Base-by-base conservation (phyloP, 2,113 vertebrate species). In the Paratilapia polleni region DNA sequence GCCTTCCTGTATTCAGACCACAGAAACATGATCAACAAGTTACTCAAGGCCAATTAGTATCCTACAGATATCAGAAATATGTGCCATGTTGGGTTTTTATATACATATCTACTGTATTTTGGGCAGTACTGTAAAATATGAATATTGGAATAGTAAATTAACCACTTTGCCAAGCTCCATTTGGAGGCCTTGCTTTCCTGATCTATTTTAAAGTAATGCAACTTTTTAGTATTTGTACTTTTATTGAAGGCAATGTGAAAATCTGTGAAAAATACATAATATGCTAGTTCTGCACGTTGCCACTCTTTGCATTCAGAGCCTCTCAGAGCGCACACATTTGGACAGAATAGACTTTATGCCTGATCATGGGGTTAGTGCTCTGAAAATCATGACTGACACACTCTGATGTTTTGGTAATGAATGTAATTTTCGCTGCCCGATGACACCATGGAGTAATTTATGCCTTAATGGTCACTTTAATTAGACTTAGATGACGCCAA, bases 391-490 rank as follows among this genome's bases (percentile, higher is more conserved):
- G 85, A 87, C 79, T 87, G 87, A 91, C 88, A 89, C 82, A 66
- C 54, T 78, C 73, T 86, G 68, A 89, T 85, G 86, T 77, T 68
- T 70, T 58, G 28, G 61, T 87, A 88, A 90, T 89, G 83, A 86
- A 90, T 85, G 81, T 77, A 83, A 91, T 91, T 92, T 75, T 56
- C 68, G 24, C 68, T 61, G 62, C 74, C 70, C 20, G 24, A 66
- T 86, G 87, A 87, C 80, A 81, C 78, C 52, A 73, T 58, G 26
- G 79, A 84, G 80, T 89, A 88, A 88, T 87, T 82, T 78, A 87
- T 73, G 87, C 63, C 56, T 86, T 90, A 90, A 92, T 90, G 84
- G 89, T 84, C 86, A 83, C 76, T 91, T 87, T 90, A 92, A 92
- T 93, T 82, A 90, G 70, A 47, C 43, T 38, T 56, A 80, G 64